Evolutionary conservation across 2,113 vertebrate genomes (phyloP), one percentile per base, ranked within the genome.

Genomic region (Marmota monax): DNA sequence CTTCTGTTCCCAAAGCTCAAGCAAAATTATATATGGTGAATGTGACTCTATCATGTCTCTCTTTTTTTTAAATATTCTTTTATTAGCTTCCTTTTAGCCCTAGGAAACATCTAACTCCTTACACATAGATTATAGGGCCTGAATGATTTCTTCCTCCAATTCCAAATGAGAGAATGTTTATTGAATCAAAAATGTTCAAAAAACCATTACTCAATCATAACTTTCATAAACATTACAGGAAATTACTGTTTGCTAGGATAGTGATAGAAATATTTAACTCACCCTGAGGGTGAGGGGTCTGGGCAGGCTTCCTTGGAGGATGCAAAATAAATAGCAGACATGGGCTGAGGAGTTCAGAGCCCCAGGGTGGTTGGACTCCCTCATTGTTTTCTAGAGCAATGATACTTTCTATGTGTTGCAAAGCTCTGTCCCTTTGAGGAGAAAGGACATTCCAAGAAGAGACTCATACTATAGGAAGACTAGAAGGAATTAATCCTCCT

Each of bases 291-390:
- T 29, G 65, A 11, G 17, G 39, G 27, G 1, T 77, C 25, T 4
- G 7, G 34, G 72, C 2, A 45, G 61, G 5, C 7, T 72, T 53
- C 37, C 51, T 56, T 51, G 69, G 1, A 65, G 32, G 42, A 90
- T 72, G 10, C 17, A 74, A 42, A 45, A 42, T 11, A 56, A 37
- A 20, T 4, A 25, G 5, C 42, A 9, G 12, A 22, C 10, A 0
- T 4, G 2, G 18, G 25, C 4, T 7, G 2, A 5, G 17, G 42
- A 6, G 10, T 20, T 48, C 12, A 53, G 29, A 6, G 23, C 1
- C n/a, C 23, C 23, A 42, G 17, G 13, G 23, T 61, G 16, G 4
- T 8, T 4, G 56, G 73, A 22, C 32, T 74, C 25, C 39, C 17
- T 25, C 1, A 1, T 4, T 48, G 7, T n/a, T 39, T 74, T 82